Base-by-base conservation (phyloP, 1,140 invertebrate genomes). In the Vanessa atalanta region DNA sequence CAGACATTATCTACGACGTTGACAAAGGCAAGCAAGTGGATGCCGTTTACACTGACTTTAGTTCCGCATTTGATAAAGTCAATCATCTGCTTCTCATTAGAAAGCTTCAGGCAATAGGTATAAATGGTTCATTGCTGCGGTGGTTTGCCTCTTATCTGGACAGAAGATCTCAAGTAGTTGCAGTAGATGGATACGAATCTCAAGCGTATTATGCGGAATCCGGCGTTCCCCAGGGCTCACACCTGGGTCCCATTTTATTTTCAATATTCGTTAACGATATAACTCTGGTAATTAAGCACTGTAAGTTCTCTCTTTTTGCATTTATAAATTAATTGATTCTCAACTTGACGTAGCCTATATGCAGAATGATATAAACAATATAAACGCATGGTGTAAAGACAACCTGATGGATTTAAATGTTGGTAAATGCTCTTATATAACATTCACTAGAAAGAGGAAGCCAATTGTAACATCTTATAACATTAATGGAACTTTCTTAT, bases 231-330 rank as follows among this genome's bases (percentile, higher is more conserved):
- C 26, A 31, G 47, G 47, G 47, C 47, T 48, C 79, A 16, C 65
- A 51, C 37, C 84, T 72, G 86, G 86, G 50, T 86, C 79, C 15
- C 79, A 83, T 67, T 65, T 89, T 88, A n/a, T 88, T 88, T 69
- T 47, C 73, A 47, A 68, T 83, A 23, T 87, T 79, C 31, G 80
- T 87, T 16, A 87, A 88, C 74, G 87, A 85, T 16, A 75, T 82
- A 77, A 14, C 15, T 16, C n/a, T 53, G 14, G 15, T n/a, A n/a
- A 53, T 53, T 53, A 70, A 72, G 65, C 53, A 79, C 55, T 76
- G 66, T 26, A 69, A 71, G 37, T 63, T 51, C 26, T 79, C 63
- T 23, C 48, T 82, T 13, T 82, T 72, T 51, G 80, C 77, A 61
- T 82, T 14, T 79, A 73, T 26, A 76, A 69, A 55, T 23, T 51